Conservation (phyloP, 2,113 vertebrate genomes). For the Benitochromis conjunctus region DNA sequence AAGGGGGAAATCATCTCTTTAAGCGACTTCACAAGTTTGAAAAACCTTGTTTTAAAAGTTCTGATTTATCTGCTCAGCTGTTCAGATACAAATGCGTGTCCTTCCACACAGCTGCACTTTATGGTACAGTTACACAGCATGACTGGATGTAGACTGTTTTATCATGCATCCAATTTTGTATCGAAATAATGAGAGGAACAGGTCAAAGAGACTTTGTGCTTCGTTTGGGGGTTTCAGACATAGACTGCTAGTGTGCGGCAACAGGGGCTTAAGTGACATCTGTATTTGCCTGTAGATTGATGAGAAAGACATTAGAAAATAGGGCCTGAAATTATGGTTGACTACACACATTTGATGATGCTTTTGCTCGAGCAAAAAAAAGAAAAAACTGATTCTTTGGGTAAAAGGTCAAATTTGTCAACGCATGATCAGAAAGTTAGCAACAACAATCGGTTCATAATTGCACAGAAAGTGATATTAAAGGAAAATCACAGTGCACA, state of each 20-base stretch:
- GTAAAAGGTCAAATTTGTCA: neutral
- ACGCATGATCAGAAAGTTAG: neutral
- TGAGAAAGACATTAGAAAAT: neutral
- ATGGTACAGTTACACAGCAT: neutral
- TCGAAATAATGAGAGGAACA: accelerated
- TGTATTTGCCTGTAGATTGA: neutral
- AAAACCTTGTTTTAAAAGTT: neutral
- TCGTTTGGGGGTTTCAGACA: neutral
- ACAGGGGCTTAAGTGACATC: accelerated
- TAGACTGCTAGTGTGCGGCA: neutral
- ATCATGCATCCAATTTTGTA: neutral
- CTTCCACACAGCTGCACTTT: neutral
- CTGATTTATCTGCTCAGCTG: neutral
- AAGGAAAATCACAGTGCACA: neutral
- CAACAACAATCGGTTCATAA: neutral
- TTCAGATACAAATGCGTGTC: neutral
- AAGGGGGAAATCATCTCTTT: neutral
- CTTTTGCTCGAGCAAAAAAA: neutral
- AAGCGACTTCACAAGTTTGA: neutral
- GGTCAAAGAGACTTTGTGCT: neutral
- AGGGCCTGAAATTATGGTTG: neutral
- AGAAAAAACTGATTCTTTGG: neutral
- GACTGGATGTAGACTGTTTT: neutral
- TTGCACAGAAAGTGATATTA: neutral
- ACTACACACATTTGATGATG: neutral